Base-by-base conservation (phyloP, 23 tunicate species). In the Clavelina lepadiformis region DNA sequence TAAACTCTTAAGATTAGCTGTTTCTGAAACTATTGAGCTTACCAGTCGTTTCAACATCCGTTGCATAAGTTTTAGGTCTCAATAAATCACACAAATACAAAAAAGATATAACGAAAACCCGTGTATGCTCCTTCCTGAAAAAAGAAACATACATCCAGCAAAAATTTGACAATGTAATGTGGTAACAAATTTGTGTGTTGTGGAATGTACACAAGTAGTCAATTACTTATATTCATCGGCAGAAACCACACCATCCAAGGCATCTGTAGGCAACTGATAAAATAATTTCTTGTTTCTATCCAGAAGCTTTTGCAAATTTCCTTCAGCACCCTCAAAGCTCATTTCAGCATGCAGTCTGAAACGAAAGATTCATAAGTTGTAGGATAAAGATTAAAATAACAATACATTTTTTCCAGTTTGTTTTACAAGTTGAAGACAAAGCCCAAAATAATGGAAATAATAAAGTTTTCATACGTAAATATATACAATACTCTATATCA, bases 21-120 rank as follows among this genome's bases (percentile, higher is more conserved):
- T n/a, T n/a, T n/a, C n/a, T n/a, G n/a, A n/a, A n/a, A n/a, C n/a
- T n/a, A n/a, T n/a, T n/a, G n/a, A 61, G 41, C 59, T 0, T 50
- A 89, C 97, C 89, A 45, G 79, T 44, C 28, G 76, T 89, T 47
- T 89, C 97, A 4, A 67, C 89, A 69, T 89, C 97, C 7, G 85
- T 81, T 49, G 97, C 83, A 63, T 81, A 81, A 28, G 89, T 81
- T 63, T 76, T 89, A 35, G 97, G 97, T 34, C 89, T 69, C n/a
- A 89, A 57, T 8, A 89, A 58, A 63, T 89, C 97, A 56, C 88
- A 89, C 71, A 89, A 56, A 56, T 89, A 89, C 13, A 89, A 31
- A 57, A 89, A 89, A 1, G 97, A 89, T 0, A 89, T 51, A 23
- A 89, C 71, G 45, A 89, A 89, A 45, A 71, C 65, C n/a, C 81